Evolutionary conservation across 30 jellyfish, hydroid and myxozoan genomes (phyloP), one percentile per base, ranked within the genome.

Genomic region (Rhopilema esculentum): DNA sequence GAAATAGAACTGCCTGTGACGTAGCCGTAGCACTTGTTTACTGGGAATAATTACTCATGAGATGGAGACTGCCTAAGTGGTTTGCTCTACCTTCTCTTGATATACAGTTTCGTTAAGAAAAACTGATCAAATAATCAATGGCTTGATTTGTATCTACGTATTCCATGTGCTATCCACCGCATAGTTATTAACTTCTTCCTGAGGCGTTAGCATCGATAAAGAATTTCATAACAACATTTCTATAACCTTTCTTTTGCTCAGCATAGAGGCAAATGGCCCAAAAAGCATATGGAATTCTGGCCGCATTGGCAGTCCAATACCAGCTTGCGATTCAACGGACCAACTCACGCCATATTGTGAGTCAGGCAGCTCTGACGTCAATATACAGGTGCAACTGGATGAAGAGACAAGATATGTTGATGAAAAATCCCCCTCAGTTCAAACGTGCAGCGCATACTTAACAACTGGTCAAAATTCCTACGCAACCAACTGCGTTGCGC

Each of bases 261-360:
- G 93, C 77, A 28, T 31, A 4, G 93, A 84, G 8, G 16, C 75
- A 17, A 77, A 70, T 22, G 17, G 27, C 33, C 29, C 93, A 53
- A 72, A 66, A 63, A 49, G 24, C 25, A 65, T 48, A 0, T 84
- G 93, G 94, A 23, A 81, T 6, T 1, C 94, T 22, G 62, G 18
- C 27, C 85, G 84, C 15, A 75, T 21, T 22, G 77, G 65, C 33
- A 85, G 94, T 49, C 94, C 94, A 31, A 75, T 50, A 2, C 94
- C 85, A 28, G 88, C 88, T 0, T 85, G 94, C 28, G 94, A 85
- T 53, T 85, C 94, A 18, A 85, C 94, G 1, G 94, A 85, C 25
- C 94, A 85, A 30, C 66, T 85, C 75, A 49, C 88, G 1, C 66
- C 94, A 1, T 85, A 74, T 78, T 72, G 84, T 49, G 83, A 78